Base-by-base conservation (phyloP, 2,797 vertebrate genomes). In the Gymnoscopelus braueri region DNA sequence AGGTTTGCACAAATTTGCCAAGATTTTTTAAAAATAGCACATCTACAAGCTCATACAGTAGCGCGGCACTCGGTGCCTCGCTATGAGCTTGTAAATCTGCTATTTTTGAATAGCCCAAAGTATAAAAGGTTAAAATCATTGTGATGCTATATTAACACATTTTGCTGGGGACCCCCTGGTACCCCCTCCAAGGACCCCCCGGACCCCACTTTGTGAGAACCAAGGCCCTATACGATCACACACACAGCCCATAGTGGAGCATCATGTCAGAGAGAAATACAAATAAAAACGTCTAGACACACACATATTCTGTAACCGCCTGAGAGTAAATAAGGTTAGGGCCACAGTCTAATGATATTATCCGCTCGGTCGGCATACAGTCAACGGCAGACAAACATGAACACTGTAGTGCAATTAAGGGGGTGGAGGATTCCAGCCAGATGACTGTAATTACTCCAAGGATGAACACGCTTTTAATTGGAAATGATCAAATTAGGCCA, bases 391-490 rank as follows among this genome's bases (percentile, higher is more conserved):
- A 72, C 67, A 54, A 61, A 66, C 69, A 65, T 75, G 69, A 82
- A 77, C 72, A 79, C 70, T 62, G 74, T 71, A 19, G 80, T 79
- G 74, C 72, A 79, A 74, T 74, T 71, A 67, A 54, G 29, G 70
- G 70, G 81, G 39, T 66, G 68, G 60, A 72, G 62, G 59, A 62
- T 68, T 74, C 62, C 64, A 75, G 69, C 80, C 83, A 89, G 83
- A 87, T 89, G 87, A 83, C 80, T 87, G 79, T 82, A 86, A 90
- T 86, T 88, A 88, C 72, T 77, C 69, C 56, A 50, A 82, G 78
- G 72, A 87, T 86, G 75, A 88, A 79, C 78, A 79, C 60, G 66
- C 32, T 67, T 88, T 87, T 88, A 81, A 82, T 80, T 78, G 66
- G 67, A 84, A 19, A 72, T 83, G 10, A 83, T 82, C 54, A 81